Base-by-base conservation (phyloP, 1,140 invertebrate genomes). In the Zaprionus africanus region DNA sequence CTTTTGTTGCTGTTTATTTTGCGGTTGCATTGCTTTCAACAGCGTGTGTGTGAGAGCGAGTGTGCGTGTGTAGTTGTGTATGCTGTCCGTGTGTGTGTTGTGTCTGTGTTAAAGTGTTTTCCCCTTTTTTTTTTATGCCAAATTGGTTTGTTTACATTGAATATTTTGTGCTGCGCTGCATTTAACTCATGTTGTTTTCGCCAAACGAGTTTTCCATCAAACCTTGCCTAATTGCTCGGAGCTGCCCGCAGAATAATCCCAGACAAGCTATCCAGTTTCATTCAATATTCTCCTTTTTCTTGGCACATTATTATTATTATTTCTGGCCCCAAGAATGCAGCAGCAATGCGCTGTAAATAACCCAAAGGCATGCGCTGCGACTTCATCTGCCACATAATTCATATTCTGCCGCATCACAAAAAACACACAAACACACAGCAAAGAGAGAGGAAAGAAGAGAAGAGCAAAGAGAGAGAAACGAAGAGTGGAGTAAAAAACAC, bases 91-190 rank as follows among this genome's bases (percentile, higher is more conserved):
- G 28, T 24, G 4, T 51, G 54, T 43, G 28, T 61, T 36, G 28
- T 59, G 38, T 49, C 22, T 19, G 4, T 65, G 54, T 62, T 41
- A 62, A 41, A 51, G 13, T 54, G 51, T 57, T 66, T 73, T 62
- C 19, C 34, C 31, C 19, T 41, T 19, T 63, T 56, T 81, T 66
- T 76, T 36, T 77, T 65, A 73, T 78, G 74, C 79, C 85, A 88
- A 87, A 87, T 87, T 88, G 84, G 78, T 87, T 88, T 90, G 84
- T 76, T 87, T 76, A 81, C 88, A 87, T 84, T 90, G 71, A 88
- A 88, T 88, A 87, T 76, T 67, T 73, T 66, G 31, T 46, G 63
- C 68, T 51, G n/a, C 22, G 67, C 56, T 26, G 26, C 49, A 56
- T 56, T 56, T 56, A 56, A 56, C 53, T 28, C 26, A 56, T 26